Evolutionary conservation across 2,888 invertebrate species (phyloP).

Genomic region (Eupithecia subumbrata): DNA sequence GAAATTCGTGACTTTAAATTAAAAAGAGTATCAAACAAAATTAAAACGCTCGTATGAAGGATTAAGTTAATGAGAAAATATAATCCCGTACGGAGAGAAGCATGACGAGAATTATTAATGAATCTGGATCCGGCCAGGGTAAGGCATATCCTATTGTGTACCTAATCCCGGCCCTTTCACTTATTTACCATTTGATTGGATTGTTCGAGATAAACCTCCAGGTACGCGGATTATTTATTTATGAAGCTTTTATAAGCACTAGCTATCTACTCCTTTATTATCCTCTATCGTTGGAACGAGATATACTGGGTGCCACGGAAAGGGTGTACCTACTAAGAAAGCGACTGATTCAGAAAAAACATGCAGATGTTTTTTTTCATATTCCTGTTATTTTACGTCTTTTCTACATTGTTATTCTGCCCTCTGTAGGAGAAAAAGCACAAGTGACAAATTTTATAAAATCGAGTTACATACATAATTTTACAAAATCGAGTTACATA

Average conservation of each 20-base stretch:
- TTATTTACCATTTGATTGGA: slow-evolving; percentile 48
- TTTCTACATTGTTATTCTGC: too few relatives aligned
- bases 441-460: too few relatives aligned
- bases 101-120: slow-evolving; percentile 58
- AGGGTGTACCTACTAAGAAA: too few relatives aligned
- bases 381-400: too few relatives aligned
- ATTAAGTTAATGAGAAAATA: slow-evolving; percentile 60
- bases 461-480: too few relatives aligned
- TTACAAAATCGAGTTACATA: too few relatives aligned
- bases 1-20: slow-evolving; percentile 26
- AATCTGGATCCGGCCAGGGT: slow-evolving; percentile 38
- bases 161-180: slow-evolving; percentile 44
- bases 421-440: too few relatives aligned
- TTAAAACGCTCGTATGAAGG: slow-evolving; percentile 58
- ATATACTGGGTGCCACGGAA: too few relatives aligned
- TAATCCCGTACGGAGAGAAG: slow-evolving; percentile 48
- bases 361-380: too few relatives aligned
- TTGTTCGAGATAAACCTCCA: slow-evolving; percentile 44
- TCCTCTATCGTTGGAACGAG: background rate
- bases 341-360: too few relatives aligned
- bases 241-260: slow-evolving; percentile 28
- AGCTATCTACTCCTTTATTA: background rate
- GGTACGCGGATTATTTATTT: slow-evolving; percentile 43
- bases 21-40: slow-evolving; percentile 52
- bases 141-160: slow-evolving; percentile 42